These are phyloP conservation scores for Ceraclea dissimilis DNA, from an alignment of 2,888 invertebrate genomes.

Conservation along the genomic window DNA sequence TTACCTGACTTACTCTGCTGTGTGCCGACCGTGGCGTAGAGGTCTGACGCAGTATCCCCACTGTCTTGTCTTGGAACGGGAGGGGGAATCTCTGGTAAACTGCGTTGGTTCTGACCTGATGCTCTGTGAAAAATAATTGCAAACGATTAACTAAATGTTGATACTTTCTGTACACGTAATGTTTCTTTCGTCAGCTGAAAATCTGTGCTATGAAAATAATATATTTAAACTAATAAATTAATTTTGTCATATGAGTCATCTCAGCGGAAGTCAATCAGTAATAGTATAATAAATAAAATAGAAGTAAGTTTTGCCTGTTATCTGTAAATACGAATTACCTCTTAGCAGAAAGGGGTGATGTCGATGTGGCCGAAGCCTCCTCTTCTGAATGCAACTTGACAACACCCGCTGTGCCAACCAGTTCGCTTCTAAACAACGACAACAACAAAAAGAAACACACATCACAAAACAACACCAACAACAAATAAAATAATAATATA, in stretches of 20 bases:
- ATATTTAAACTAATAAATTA: too few relatives aligned
- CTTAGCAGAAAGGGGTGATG: slow-evolving; percentile 48
- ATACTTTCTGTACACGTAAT: too few relatives aligned
- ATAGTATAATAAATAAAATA: too few relatives aligned
- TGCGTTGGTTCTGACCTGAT: slow-evolving; percentile 57
- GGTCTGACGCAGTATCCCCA: slow-evolving; percentile 74
- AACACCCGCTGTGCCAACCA: slow-evolving; percentile 53
- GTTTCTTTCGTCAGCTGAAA: too few relatives aligned
- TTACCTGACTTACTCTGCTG: slow-evolving; percentile 37
- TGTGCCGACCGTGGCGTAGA: slow-evolving; percentile 74
- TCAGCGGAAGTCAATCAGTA: too few relatives aligned
- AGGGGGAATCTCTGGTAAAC: slow-evolving; percentile 71
- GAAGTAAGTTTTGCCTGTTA: too few relatives aligned
- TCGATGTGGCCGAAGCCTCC: slow-evolving; percentile 45
- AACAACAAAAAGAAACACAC: slow-evolving; percentile 4
- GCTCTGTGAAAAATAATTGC: slow-evolving; percentile 32
- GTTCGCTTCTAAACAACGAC: slow-evolving; percentile 46
- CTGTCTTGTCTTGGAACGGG: slow-evolving; percentile 60
- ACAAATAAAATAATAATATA: slow-evolving; percentile 6
- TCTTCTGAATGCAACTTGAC: slow-evolving; percentile 51
- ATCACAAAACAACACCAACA: slow-evolving; percentile 3
- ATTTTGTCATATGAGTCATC: too few relatives aligned
- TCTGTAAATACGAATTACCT: too few relatives aligned
- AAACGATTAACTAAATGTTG: too few relatives aligned
- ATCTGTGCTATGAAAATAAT: too few relatives aligned